Evolutionary conservation across 2,888 invertebrate genomes (phyloP), one percentile per base, ranked within the genome.

Genomic region (Amphiduros pacificus): DNA sequence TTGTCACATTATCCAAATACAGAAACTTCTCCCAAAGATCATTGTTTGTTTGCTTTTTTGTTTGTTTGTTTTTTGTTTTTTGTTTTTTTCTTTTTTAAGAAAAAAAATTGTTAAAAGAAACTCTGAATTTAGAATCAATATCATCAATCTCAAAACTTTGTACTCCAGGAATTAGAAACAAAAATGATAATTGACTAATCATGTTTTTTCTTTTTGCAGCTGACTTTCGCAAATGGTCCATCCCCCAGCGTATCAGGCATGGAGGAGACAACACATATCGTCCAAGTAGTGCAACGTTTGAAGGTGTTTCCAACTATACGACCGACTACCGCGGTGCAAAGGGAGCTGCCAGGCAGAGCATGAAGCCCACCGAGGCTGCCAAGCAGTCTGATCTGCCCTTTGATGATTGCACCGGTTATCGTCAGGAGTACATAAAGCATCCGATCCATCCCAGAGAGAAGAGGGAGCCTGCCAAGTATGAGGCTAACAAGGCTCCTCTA

Each of bases 241-340:
- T 44, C 6, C 20, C 6, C n/a, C 69, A 73, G 31, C 75, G 76
- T 22, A 28, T 51, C 6, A 72, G 62, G 61, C 67, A 56, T 24
- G 27, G 27, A 20, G 55, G 61, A 6, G 56, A 54, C 20, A 27
- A 26, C 4, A 52, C 22, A 24, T 65, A 68, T 58, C 24, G 28
- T 29, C 78, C 79, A 28, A 77, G 79, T 6, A 70, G 66, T 26
- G 73, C 74, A 52, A 71, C 67, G 32, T 82, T 83, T 69, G 74
- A 76, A 40, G 82, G 79, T 11, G 68, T 75, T 55, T 75, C 78
- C 48, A 82, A 80, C 29, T 79, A 80, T 69, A 72, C 72, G 31
- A 67, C 69, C 28, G 82, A 83, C 64, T 83, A 69, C 67, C 61
- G 63, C 31, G 66, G 66, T 36, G 74, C 81, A 59, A 71, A 72